Evolutionary conservation across 2,888 invertebrate species (phyloP).

Genomic region (Deroplatys truncata): DNA sequence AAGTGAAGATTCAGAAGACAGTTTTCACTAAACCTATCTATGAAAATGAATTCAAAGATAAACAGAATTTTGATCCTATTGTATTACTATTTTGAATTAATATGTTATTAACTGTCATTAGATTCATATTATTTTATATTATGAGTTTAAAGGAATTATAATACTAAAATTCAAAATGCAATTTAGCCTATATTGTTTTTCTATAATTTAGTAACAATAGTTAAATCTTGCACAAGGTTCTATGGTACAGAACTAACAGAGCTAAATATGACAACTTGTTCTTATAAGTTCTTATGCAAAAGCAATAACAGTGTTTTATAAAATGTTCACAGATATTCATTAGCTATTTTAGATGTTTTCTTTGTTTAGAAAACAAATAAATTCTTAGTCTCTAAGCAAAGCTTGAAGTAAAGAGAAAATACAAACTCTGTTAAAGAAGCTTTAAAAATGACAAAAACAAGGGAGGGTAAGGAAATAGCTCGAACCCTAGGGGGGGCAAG

Average conservation of each 20-base stretch:
- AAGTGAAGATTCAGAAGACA: no score
- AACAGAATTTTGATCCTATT: no score
- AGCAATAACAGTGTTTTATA: not conserved
- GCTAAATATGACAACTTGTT: not conserved
- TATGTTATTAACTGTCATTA: no score
- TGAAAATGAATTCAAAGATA: no score
- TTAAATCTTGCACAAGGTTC: not conserved
- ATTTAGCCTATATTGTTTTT: not conserved
- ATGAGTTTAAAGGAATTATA: no score
- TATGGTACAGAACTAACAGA: not conserved
- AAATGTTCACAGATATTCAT: not conserved
- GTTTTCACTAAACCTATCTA: no score
- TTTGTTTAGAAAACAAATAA: not conserved
- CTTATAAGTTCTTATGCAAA: not conserved
- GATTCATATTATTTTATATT: no score
- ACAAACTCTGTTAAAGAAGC: not conserved
- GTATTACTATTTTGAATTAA: no score
- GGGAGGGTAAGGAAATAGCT: not conserved
- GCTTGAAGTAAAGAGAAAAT: not conserved
- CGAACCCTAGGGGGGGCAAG: constrained; percentile 27
- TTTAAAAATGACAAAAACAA: not conserved
- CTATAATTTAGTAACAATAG: not conserved
- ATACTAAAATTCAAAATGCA: not conserved
- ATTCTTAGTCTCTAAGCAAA: not conserved
- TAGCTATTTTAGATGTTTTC: not conserved